Percentiles rank a stretch among this genome's conserved stretches.
Evolutionary conservation across 2,888 invertebrate species (phyloP).

Genomic region (Diaperis boleti): DNA sequence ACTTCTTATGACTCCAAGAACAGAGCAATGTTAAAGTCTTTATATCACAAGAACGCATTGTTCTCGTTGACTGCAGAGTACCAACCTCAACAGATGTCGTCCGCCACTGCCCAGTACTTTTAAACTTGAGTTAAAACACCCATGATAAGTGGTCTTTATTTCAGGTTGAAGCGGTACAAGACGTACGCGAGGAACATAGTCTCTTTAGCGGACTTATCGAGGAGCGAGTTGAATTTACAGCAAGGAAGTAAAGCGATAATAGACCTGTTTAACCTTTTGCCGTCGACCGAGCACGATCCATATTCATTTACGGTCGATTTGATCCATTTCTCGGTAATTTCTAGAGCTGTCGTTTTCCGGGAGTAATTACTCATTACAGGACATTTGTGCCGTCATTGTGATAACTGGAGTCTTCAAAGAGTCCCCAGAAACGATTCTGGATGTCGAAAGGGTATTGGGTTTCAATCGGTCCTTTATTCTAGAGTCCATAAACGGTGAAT

Average conservation of each 20-base stretch:
- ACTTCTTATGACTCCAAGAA: conserved; percentile 74
- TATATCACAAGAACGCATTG: conserved; percentile 75
- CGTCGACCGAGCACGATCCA: conserved; percentile 75
- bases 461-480: conserved; percentile 74
- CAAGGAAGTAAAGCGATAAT: conserved; percentile 60
- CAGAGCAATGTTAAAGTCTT: conserved; percentile 67
- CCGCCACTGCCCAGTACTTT: conserved; percentile 57
- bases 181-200: conserved; percentile 68
- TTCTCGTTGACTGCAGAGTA: conserved; percentile 71
- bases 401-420: conserved; percentile 77
- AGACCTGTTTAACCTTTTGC: conserved; percentile 68
- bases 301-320: conserved; percentile 77
- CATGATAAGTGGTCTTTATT: conserved; percentile 47
- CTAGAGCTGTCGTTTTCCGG: not conserved
- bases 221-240: conserved; percentile 44
- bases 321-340: conserved; percentile 70
- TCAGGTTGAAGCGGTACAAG: conserved; percentile 62
- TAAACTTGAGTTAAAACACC: too few relatives aligned
- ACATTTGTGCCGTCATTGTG: conserved; percentile 68
- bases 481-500: conserved; percentile 66
- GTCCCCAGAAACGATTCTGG: conserved; percentile 65
- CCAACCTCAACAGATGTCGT: conserved; percentile 56
- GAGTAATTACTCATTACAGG: conserved; percentile 58
- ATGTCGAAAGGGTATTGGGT: conserved; percentile 68
- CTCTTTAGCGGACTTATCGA: conserved; percentile 61